Evolutionary conservation across 2,888 invertebrate genomes (phyloP).

Genomic region (Pheosia tremula): DNA sequence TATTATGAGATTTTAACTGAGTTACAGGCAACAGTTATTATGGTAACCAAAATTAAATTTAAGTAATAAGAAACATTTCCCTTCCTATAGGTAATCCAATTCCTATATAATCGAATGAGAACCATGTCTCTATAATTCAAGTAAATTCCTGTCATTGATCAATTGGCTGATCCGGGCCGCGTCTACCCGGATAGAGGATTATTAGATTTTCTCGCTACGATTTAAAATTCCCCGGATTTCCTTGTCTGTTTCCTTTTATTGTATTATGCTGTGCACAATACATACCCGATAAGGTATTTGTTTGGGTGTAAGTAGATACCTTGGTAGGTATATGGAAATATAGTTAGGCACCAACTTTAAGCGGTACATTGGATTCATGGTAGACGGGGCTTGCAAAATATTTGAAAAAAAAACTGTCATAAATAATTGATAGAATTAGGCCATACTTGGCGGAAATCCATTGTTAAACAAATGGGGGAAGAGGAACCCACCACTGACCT

Average conservation of each 20-base stretch:
- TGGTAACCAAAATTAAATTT: no score
- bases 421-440: no score
- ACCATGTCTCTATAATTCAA: constrained; percentile 55
- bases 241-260: constrained; percentile 43
- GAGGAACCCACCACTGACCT: no score
- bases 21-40: no score
- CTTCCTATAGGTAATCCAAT: not conserved
- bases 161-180: constrained; percentile 58
- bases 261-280: constrained; percentile 23
- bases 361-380: no score
- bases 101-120: constrained; percentile 40
- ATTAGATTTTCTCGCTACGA: constrained; percentile 60
- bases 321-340: no score
- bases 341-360: no score
- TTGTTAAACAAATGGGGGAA: no score
- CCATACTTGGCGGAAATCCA: no score
- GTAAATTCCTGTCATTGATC: constrained; percentile 57
- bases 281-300: not conserved
- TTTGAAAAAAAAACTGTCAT: no score
- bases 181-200: constrained; percentile 44
- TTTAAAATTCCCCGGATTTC: constrained; percentile 47
- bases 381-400: no score
- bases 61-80: not conserved
- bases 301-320: constrained; percentile 4
- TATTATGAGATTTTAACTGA: no score